Evolutionary conservation across 2,888 invertebrate species (phyloP).

Genomic region (Gari tellinella): DNA sequence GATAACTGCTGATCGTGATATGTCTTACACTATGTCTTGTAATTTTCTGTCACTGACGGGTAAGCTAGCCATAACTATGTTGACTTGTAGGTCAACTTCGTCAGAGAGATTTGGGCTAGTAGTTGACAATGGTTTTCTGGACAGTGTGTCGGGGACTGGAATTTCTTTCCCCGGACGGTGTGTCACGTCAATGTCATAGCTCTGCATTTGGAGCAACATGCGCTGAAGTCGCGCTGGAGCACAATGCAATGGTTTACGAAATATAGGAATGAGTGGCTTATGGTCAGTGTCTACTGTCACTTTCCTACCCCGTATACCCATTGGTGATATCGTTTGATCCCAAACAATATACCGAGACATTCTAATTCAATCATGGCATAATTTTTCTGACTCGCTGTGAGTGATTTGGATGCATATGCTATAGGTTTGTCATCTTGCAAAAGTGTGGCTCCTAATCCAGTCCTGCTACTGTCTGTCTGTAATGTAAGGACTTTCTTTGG

Average conservation of each 20-base stretch:
- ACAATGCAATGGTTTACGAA: conserved; percentile 21
- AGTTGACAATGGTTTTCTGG: conserved; percentile 10
- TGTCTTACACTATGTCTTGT: conserved; percentile 22
- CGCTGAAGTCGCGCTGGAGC: conserved; percentile 19
- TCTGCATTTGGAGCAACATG: conserved; percentile 23
- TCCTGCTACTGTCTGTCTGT: conserved; percentile 56
- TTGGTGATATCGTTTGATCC: conserved; percentile 34
- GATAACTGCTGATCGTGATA: conserved; percentile 31
- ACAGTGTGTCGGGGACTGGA: conserved; percentile 37
- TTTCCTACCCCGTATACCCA: conserved; percentile 34
- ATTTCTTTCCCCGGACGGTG: conserved; percentile 47
- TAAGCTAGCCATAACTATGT: conserved; percentile 23
- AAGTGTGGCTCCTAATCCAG: conserved; percentile 58
- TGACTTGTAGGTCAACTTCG: conserved; percentile 17
- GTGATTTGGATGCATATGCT: conserved; percentile 21
- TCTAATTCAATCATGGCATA: conserved; percentile 57
- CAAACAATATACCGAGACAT: conserved; percentile 35
- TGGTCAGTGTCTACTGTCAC: conserved; percentile 44
- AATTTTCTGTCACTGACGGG: conserved; percentile 16
- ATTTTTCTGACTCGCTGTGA: conserved; percentile 35
- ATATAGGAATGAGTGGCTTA: conserved; percentile 43
- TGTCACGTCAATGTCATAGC: conserved; percentile 41
- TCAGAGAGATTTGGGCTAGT: conserved; percentile 2
- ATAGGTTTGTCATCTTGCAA: conserved; percentile 39
- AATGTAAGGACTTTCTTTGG: conserved; percentile 24